Evolutionary conservation across 2,888 invertebrate genomes (phyloP), one percentile per base, ranked within the genome.

Genomic region (Hedychridium roseum): DNA sequence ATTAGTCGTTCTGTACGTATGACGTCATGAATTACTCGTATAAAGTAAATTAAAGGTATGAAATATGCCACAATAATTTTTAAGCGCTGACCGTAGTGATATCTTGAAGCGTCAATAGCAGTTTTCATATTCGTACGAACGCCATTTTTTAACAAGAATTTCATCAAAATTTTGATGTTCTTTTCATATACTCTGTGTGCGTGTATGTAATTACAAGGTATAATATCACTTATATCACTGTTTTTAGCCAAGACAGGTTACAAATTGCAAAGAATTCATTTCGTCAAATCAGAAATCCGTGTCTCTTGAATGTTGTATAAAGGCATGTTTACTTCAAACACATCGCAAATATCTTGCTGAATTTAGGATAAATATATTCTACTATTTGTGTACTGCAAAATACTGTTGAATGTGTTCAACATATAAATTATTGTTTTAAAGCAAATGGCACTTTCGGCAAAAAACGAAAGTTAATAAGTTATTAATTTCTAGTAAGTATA

Each of bases 401-500:
- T 43, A 54, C 37, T 57, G 47, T 31, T 50, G 41, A 54, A 43
- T 11, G 14, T n/a, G 15, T 42, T 21, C 16, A 40, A 20, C 21
- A 53, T 32, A 50, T 41, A 52, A 56, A 41, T 46, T 35, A 56
- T 38, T 43, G 23, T 14, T 40, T 48, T 57, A 57, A 50, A 56
- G 42, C 47, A 56, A 56, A 47, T 57, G 50, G 43, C 54, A 58
- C 57, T 46, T 57, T 54, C 35, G 23, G 47, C 35, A 35, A 21
- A 31, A 46, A 49, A 34, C 23, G 30, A 40, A 57, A 54, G 43
- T 30, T 26, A 61, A 61, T 62, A 62, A 62, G 47, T 61, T 55
- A 61, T 17, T 58, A 62, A 28, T 14, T 34, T 36, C 53, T 54
- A 52, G 46, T 48, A 26, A 56, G 46, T 56, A 45, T 50, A 48